Evolutionary conservation across 2,113 vertebrate species (phyloP).

Genomic region (Lophotis ruficrista): DNA sequence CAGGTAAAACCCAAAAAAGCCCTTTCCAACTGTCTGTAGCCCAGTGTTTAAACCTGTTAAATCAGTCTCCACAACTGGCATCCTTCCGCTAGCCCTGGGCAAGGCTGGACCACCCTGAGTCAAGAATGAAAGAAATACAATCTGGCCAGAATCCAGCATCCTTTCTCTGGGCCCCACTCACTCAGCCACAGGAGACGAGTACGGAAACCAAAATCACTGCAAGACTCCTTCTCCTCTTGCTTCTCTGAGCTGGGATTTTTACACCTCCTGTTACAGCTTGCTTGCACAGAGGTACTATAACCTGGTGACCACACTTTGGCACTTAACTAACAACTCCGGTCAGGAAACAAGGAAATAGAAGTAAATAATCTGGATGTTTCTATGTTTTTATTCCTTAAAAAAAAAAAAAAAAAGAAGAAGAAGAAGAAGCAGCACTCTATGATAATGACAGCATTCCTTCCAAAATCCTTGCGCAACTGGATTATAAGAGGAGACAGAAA

Average conservation of each 20-base stretch:
- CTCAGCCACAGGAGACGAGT: background rate
- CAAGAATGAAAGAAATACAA: background rate
- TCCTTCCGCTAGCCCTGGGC: background rate
- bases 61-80: background rate
- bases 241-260: background rate
- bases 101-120: background rate
- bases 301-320: background rate
- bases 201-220: background rate
- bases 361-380: background rate
- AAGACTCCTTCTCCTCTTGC: background rate
- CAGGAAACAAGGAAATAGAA: background rate
- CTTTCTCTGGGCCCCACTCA: background rate
- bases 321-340: background rate
- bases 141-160: background rate
- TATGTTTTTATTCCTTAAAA: background rate
- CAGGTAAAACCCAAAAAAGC: background rate
- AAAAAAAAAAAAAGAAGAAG: background rate
- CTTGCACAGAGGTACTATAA: background rate
- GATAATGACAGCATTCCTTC: background rate
- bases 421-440: background rate
- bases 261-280: background rate
- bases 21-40: background rate
- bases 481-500: background rate
- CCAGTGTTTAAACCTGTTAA: background rate
- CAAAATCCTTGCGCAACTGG: background rate